Base-by-base conservation (phyloP, 2,888 invertebrate species). In the Caenorhabditis parvicauda region DNA sequence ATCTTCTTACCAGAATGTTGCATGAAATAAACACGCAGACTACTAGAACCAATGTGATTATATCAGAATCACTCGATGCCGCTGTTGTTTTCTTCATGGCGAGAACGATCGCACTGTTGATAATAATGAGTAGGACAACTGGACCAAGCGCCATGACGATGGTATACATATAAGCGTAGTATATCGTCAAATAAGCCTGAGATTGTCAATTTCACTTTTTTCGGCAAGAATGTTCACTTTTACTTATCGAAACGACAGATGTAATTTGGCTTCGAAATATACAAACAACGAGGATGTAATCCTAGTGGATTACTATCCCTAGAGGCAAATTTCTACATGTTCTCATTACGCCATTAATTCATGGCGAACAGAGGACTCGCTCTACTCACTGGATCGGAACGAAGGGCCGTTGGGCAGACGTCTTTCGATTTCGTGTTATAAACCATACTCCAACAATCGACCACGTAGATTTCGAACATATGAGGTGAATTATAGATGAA, bases 121-220 rank as follows among this genome's bases (percentile, higher is more conserved):
- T 67, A 21, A 72, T 43, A 24, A 77, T 60, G 14, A 77, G 63
- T 1, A 77, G 59, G 6, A 75, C n/a, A 1, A 77, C 73, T 6
- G 77, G 77, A 1, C 77, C 77, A 17, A 64, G 70, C 1, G 77
- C 77, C 77, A 77, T 77, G 2, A 77, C 62, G 24, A 76, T 70
- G 5, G 76, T 76, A 59, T 76, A 76, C 61, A 72, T 61, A 59
- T 75, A 76, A 6, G 71, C 75, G 48, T 76, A 76, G 54, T 76
- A 76, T 44, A 76, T 65, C 6, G 63, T 64, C 35, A 72, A 59
- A 45, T 76, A 76, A 49, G 59, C 54, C 73, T 73, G 54, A 38
- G 66, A 64, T 21, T 27, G 28, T 12, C 9, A 32, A 9, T 32
- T 32, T 37, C 14, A 2, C 27, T 27, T 24, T 42, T 42, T 43